These are phyloP conservation scores for Eupithecia insigniata DNA, from an alignment of 2,888 invertebrate species.

Conservation along the genomic window DNA sequence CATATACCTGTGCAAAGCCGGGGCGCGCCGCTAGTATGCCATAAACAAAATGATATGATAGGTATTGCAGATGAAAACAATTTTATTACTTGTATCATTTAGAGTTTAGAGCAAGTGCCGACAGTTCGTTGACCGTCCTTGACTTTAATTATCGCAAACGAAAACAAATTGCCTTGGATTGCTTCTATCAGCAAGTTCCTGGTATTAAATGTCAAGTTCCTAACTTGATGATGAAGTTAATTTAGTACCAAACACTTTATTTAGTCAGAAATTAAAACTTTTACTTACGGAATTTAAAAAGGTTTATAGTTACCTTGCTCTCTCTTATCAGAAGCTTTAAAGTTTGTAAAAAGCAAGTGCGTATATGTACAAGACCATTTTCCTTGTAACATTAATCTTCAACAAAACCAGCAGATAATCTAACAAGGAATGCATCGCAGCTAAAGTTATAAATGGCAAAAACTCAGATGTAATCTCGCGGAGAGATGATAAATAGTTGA, in stretches of 20 bases:
- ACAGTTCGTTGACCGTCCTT: conserved; percentile 18
- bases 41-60: not conserved
- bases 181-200: not conserved
- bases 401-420: conserved; percentile 43
- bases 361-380: not conserved
- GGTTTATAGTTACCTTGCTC: not conserved
- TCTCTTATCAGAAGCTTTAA: not conserved
- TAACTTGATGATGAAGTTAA: not conserved
- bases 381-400: conserved; percentile 39
- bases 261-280: not conserved
- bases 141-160: conserved; percentile 15
- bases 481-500: conserved; percentile 58
- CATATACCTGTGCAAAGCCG: no score
- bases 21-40: no score
- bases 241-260: not conserved
- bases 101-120: conserved; percentile 13
- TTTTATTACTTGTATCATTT: conserved; percentile 23
- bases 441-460: conserved; percentile 53
- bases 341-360: not conserved
- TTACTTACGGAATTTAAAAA: not conserved
- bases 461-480: conserved; percentile 59
- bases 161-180: conserved; percentile 3
- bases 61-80: not conserved
- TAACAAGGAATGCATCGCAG: conserved; percentile 49
- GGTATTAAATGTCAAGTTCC: no score